Conservation (phyloP, 2,113 vertebrate genomes). For the Conger conger region DNA sequence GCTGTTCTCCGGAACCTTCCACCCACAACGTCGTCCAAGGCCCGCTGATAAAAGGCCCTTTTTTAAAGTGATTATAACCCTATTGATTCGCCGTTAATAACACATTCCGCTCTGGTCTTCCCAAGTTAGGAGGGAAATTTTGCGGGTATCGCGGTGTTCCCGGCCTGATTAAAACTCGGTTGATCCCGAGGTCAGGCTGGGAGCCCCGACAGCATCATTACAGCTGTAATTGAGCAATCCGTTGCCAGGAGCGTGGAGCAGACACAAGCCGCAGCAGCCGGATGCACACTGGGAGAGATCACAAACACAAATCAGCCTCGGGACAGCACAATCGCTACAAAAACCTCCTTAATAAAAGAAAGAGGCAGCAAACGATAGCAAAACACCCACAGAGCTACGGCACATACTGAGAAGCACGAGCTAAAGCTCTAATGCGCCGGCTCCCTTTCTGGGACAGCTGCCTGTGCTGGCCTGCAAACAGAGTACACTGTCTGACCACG, state of each 20-base stretch:
- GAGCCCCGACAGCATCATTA: conserved; percentile 45
- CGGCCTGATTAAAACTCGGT: conserved; percentile 46
- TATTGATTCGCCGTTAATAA: conserved; percentile 54
- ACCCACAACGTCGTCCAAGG: neutral
- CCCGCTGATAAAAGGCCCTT: conserved; percentile 38
- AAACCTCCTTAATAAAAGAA: neutral
- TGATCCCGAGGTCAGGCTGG: conserved; percentile 29
- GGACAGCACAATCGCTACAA: neutral
- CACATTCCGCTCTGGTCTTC: conserved; percentile 42
- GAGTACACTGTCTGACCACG: too few relatives aligned
- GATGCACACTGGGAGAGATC: neutral
- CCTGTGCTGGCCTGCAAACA: neutral
- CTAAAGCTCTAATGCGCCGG: neutral
- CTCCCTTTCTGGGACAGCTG: neutral
- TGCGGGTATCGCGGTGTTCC: conserved; percentile 28
- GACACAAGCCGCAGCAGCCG: neutral
- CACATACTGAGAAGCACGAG: neutral
- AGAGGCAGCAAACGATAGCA: neutral
- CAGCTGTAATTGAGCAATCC: conserved; percentile 38
- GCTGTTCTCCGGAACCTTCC: neutral
- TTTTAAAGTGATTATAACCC: conserved; percentile 43
- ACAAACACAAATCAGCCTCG: neutral
- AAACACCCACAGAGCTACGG: neutral
- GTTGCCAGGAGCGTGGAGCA: conserved; percentile 26
- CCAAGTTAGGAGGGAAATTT: conserved; percentile 40